phyloP scores from a whole-genome alignment of 2,888 invertebrate genomes.

The Euphydryas editha region DNA sequence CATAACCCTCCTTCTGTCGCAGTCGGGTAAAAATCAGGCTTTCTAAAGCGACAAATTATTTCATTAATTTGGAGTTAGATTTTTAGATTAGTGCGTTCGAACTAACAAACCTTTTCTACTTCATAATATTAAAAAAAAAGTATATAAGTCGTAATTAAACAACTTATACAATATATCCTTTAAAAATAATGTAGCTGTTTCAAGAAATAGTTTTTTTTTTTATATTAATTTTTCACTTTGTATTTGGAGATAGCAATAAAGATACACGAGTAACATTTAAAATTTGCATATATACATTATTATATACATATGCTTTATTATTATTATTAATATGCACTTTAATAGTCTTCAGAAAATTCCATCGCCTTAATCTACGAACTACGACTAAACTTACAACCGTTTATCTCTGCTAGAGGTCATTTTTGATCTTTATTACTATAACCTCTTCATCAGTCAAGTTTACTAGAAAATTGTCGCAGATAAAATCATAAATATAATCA shows the following conservation, averaged over 20 bases:
- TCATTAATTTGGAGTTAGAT: no score
- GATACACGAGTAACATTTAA: constrained; percentile 8
- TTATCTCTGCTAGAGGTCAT: constrained; percentile 19
- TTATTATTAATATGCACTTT: background rate
- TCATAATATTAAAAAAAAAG: no score
- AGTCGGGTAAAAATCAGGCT: no score
- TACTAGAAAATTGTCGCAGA: constrained; percentile 5
- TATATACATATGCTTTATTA: background rate
- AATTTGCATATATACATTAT: background rate
- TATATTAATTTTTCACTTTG: constrained; percentile 10
- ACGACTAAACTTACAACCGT: constrained; percentile 1
- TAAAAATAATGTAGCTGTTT: background rate
- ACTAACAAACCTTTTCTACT: no score
- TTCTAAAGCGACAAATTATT: no score
- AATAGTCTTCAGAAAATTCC: constrained; percentile 5
- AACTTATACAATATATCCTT: no score
- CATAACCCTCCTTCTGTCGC: no score
- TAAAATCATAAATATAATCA: background rate
- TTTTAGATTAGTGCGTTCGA: no score
- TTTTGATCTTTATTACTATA: constrained; percentile 1
- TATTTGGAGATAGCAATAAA: no score
- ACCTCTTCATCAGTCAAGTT: background rate
- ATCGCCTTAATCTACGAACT: constrained; percentile 12
- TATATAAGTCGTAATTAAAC: no score
- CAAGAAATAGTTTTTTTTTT: constrained; percentile 19